Percentiles rank a stretch among this genome's conserved stretches.
Evolutionary conservation across 2,888 invertebrate genomes (phyloP).

Genomic region (Blastobasis lacticolella): DNA sequence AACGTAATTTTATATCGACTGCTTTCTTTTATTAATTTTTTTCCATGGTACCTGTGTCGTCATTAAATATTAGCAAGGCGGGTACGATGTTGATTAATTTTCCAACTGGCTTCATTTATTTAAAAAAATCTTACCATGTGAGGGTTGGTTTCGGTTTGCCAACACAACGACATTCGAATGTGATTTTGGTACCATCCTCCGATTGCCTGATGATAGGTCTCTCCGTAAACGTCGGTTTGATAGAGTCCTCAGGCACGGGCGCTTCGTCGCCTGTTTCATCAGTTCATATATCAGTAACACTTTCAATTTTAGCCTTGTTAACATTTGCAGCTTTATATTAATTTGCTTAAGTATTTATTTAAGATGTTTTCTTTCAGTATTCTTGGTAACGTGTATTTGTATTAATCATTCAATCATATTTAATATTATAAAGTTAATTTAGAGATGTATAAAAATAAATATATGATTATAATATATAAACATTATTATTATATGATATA

Average conservation of each 20-base stretch:
- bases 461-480: constrained; percentile 38
- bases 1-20: constrained; percentile 89
- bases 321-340: constrained; percentile 43
- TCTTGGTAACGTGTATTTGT: constrained; percentile 29
- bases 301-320: constrained; percentile 17
- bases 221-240: constrained; percentile 98
- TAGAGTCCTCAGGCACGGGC: constrained; percentile 92
- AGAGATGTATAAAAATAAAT: constrained; percentile 49
- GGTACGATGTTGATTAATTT: neutral
- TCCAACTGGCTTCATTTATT: neutral
- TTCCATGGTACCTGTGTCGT: constrained; percentile 84
- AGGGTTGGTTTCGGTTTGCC: constrained; percentile 97
- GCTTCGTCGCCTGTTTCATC: constrained; percentile 89
- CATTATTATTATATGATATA: constrained; percentile 32
- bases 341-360: constrained; percentile 35
- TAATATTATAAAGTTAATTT: constrained; percentile 49
- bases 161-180: constrained; percentile 97
- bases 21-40: constrained; percentile 85
- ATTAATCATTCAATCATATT: constrained; percentile 36
- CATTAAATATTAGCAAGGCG: constrained; percentile 25
- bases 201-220: constrained; percentile 97
- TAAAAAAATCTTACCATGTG: constrained; percentile 84
- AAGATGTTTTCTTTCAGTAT: constrained; percentile 69
- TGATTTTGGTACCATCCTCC: constrained; percentile 95
- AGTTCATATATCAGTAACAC: constrained; percentile 40